Evolutionary conservation across 2,888 invertebrate species (phyloP).

Genomic region (Xylocampa areola): DNA sequence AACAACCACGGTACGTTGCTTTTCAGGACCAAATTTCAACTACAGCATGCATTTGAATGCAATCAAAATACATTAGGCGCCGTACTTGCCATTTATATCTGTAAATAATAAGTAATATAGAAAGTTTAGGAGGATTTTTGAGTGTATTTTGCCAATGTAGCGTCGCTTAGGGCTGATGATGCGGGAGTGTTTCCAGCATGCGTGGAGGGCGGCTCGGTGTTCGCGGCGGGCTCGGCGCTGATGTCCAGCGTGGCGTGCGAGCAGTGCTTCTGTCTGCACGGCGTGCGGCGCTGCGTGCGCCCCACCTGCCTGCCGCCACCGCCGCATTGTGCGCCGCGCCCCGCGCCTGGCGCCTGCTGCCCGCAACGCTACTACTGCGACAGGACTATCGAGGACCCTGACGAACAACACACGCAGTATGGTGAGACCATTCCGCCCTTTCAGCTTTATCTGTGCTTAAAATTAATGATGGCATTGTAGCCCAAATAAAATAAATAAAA

Average conservation of each 20-base stretch:
- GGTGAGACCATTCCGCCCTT: constrained; percentile 26
- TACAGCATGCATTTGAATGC: no score
- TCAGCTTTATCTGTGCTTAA: no score
- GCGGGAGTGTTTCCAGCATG: constrained; percentile 90
- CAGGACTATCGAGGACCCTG: constrained; percentile 41
- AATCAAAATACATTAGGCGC: no score
- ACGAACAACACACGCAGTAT: constrained; percentile 8
- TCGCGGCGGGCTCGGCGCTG: constrained; percentile 95
- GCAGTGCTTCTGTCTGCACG: constrained; percentile 95
- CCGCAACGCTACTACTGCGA: constrained; percentile 94
- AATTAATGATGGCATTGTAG: no score
- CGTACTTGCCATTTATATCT: no score
- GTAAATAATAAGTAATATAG: no score
- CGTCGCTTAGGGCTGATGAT: constrained; percentile 56
- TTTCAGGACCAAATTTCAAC: background rate
- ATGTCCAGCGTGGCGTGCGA: constrained; percentile 94
- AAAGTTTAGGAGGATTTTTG: background rate
- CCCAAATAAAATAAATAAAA: no score
- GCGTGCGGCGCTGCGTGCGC: constrained; percentile 93
- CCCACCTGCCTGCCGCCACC: constrained; percentile 94
- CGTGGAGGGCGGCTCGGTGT: constrained; percentile 92
- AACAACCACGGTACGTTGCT: constrained; percentile 68
- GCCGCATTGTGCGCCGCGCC: constrained; percentile 92
- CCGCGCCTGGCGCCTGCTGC: constrained; percentile 92
- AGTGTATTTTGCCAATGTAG: background rate